A percentile compares a stretch with the other conserved stretches of the same genome.
Evolutionary conservation across 2,113 vertebrate species (phyloP).

Genomic region (Tetrao urogallus): DNA sequence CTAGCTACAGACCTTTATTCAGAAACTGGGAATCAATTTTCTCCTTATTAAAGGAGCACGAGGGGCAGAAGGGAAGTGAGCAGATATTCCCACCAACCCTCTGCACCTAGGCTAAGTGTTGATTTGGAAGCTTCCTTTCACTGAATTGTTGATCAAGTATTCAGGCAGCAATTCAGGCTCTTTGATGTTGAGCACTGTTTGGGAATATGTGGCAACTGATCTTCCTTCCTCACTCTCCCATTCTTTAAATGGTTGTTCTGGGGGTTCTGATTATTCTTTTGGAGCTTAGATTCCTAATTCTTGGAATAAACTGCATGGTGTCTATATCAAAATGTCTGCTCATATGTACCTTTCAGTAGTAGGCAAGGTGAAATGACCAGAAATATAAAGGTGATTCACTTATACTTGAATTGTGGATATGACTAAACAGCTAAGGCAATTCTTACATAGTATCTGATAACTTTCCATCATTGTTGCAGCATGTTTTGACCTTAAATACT

Average conservation of each 20-base stretch:
- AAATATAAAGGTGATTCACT: background rate
- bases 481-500: background rate
- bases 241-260: background rate
- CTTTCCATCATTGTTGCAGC: background rate
- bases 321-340: background rate
- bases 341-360: background rate
- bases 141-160: background rate
- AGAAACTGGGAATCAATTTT: slow-evolving; percentile 28
- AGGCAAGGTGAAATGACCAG: background rate
- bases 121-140: background rate
- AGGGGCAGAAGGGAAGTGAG: background rate
- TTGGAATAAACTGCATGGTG: background rate
- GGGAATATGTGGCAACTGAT: background rate
- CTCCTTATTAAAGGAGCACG: background rate
- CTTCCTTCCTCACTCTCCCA: background rate
- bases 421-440: background rate
- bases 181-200: background rate
- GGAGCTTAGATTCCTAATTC: background rate
- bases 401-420: background rate
- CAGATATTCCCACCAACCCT: background rate
- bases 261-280: background rate
- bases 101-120: background rate
- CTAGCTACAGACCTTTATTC: background rate
- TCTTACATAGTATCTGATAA: background rate
- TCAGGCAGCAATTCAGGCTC: background rate